phyloP scores from a whole-genome alignment of 2,888 invertebrate genomes.

The Meteorus cinctellus region DNA sequence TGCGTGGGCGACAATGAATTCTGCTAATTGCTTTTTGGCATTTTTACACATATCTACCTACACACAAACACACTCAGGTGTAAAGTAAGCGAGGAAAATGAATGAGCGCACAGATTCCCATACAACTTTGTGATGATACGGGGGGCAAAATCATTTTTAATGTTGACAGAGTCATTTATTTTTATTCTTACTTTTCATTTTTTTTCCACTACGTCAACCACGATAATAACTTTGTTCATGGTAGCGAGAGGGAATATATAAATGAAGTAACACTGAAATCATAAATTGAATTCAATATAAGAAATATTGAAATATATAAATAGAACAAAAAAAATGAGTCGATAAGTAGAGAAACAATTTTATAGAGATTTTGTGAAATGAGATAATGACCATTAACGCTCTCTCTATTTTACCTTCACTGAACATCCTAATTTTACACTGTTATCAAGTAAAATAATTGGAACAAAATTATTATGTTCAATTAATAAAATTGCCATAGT shows the following conservation, averaged over 20 bases:
- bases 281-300: neutral
- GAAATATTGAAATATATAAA: neutral
- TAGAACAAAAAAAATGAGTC: neutral
- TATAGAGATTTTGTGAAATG: too few relatives aligned
- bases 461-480: too few relatives aligned
- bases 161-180: neutral
- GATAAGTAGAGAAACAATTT: too few relatives aligned
- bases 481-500: too few relatives aligned
- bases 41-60: neutral
- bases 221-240: neutral
- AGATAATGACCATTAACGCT: too few relatives aligned
- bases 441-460: too few relatives aligned
- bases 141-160: neutral
- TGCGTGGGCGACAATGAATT: neutral
- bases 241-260: neutral
- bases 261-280: neutral
- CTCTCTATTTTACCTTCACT: too few relatives aligned
- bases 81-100: neutral
- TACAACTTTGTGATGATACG: neutral
- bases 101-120: neutral
- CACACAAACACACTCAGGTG: neutral
- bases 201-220: constrained; percentile 8
- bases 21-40: constrained; percentile 5
- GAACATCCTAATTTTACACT: too few relatives aligned
- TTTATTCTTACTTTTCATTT: neutral